Evolutionary conservation across 2,113 vertebrate species (phyloP), one percentile per base, ranked within the genome.

Genomic region (Sander lucioperca): DNA sequence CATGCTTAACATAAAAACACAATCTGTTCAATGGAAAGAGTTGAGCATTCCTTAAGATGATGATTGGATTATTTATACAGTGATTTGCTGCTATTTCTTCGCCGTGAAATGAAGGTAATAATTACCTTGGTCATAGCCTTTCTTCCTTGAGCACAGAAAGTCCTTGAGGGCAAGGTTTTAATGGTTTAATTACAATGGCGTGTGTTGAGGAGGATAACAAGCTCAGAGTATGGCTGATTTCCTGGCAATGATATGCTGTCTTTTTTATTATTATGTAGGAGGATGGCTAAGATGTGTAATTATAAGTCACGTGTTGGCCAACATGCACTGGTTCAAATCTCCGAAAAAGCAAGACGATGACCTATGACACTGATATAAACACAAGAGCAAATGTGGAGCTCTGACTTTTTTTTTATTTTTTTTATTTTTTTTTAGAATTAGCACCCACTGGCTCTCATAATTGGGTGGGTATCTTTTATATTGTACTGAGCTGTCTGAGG

Each of bases 121-220:
- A 92, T 93, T 91, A 92, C 84, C 43, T 73, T 72, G 79, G 76
- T 88, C 80, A 16, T 56, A 83, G 73, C 57, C 77, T 82, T 88
- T 90, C 88, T 87, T 87, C 45, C 73, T 58, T 79, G 79, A 91
- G 87, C 70, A 90, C 74, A 91, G 79, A 91, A 86, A 88, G 90
- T 87, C 92, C 92, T 88, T 33, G 23, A 75, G 90, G 94, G 86
- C 83, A 87, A 77, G 23, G 8, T 82, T 89, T 87, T 93, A 90
- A 92, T 93, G 72, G 89, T 91, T 93, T 94, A 94, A 94, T 94
- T 94, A 88, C 84, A 80, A 79, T 68, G 88, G 68, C 63, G 91
- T 90, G 90, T 77, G 69, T 76, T 80, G 80, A 66, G 84, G 25
- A 71, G 63, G 80, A 80, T 77, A 63, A 85, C 86, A 88, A n/a